phyloP scores from a whole-genome alignment of 2,888 invertebrate species.

The Hipparchia sbordonii region DNA sequence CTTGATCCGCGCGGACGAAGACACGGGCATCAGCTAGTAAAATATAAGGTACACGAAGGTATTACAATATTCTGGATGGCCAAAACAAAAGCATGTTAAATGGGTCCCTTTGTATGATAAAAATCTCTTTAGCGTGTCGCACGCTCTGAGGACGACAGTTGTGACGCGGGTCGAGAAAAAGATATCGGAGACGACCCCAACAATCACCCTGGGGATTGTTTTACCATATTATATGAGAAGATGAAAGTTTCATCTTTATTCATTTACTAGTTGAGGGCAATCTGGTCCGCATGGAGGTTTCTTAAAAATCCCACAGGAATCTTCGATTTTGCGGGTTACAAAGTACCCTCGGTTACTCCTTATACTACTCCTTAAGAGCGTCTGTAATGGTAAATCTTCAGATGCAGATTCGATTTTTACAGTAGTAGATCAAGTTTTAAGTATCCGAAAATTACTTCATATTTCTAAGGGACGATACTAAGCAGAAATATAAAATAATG shows the following conservation, averaged over 20 bases:
- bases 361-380: too few species aligned
- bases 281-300: too few species aligned
- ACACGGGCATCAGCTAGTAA: not conserved
- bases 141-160: conserved; percentile 20
- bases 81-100: conserved; percentile 12
- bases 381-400: too few species aligned
- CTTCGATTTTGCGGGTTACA: too few species aligned
- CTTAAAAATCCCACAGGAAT: too few species aligned
- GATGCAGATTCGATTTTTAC: too few species aligned
- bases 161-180: conserved; percentile 19
- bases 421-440: too few species aligned
- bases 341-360: too few species aligned
- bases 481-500: too few species aligned
- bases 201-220: conserved; percentile 10
- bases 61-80: conserved; percentile 6
- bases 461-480: too few species aligned
- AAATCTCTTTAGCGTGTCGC: conserved; percentile 23
- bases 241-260: not conserved
- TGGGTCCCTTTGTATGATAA: conserved; percentile 23
- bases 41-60: not conserved
- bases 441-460: too few species aligned
- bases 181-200: conserved; percentile 12
- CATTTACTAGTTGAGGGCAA: not conserved
- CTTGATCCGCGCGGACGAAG: too few species aligned
- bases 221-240: not conserved